phyloP scores from a whole-genome alignment of 2,797 vertebrate genomes.

The Myioborus melanocephalus region DNA sequence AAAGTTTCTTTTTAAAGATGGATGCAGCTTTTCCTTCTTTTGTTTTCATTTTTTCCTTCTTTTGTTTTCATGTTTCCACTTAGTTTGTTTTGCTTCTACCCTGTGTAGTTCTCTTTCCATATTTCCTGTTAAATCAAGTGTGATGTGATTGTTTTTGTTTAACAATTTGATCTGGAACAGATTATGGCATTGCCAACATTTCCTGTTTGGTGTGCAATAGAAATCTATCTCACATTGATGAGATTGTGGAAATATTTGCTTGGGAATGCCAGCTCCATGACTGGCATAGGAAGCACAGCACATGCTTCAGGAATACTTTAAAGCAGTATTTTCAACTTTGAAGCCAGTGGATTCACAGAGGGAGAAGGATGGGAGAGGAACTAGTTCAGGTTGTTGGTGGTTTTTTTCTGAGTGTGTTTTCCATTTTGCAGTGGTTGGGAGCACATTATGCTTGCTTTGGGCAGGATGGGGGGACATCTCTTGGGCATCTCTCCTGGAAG shows the following conservation, averaged over 20 bases:
- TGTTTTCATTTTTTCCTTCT: background rate
- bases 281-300: background rate
- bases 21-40: background rate
- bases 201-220: background rate
- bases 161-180: background rate
- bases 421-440: background rate
- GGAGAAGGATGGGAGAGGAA: background rate
- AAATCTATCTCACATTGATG: background rate
- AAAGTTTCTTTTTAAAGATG: background rate
- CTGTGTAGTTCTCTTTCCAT: background rate
- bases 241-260: background rate
- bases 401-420: background rate
- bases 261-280: background rate
- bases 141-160: background rate
- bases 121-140: background rate
- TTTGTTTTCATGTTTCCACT: background rate
- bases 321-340: background rate
- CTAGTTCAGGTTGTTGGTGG: background rate
- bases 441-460: rapidly evolving
- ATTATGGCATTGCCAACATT: background rate
- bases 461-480: background rate
- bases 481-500: background rate
- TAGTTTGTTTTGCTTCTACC: background rate
- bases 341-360: background rate
- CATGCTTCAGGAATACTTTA: background rate